Evolutionary conservation across 2,888 invertebrate species (phyloP), one percentile per base, ranked within the genome.

Genomic region (Drosophila nr. medialis): DNA sequence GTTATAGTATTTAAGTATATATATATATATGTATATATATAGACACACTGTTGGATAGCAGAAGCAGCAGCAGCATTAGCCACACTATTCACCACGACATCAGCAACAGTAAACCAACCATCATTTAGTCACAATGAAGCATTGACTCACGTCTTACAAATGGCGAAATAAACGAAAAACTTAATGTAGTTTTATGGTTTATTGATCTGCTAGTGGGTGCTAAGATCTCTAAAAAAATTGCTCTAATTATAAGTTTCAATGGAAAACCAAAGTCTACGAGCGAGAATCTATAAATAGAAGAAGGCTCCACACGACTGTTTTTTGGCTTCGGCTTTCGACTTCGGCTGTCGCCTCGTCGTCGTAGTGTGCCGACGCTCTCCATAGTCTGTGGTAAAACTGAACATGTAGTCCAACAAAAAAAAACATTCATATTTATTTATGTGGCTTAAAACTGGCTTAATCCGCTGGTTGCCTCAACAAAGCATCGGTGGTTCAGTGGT

Each of bases 401-500:
- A 38, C 38, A 27, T 49, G 48, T 7, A 4, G 27, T 18, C 10
- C 29, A 27, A 18, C 1, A 18, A 18, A 7, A 13, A 13, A 7
- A 38, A 38, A 27, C 0, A 27, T 4, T 32, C 10, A 32, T 11
- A 2, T n/a, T 27, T n/a, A 7, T 40, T 27, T n/a, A 7, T 40
- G 32, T 21, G 21, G 10, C 64, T 51, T 36, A 30, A 63, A 54
- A n/a, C 15, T 48, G 51, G 11, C 13, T 8, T 21, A 51, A 36
- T 51, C 13, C 18, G 38, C 4, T 8, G 4, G 1, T 0, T 0
- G 0, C 1, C 15, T 4, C 3, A 38, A 27, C 55, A 1, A n/a
- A 77, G 86, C 88, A 86, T 86, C 86, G 86, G 86, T 86, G 86
- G 86, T 89, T 86, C 86, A 87, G 87, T 87, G 87, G 87, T 87